Evolutionary conservation across 2,888 invertebrate genomes (phyloP).

Genomic region (Eupsilia transversa): DNA sequence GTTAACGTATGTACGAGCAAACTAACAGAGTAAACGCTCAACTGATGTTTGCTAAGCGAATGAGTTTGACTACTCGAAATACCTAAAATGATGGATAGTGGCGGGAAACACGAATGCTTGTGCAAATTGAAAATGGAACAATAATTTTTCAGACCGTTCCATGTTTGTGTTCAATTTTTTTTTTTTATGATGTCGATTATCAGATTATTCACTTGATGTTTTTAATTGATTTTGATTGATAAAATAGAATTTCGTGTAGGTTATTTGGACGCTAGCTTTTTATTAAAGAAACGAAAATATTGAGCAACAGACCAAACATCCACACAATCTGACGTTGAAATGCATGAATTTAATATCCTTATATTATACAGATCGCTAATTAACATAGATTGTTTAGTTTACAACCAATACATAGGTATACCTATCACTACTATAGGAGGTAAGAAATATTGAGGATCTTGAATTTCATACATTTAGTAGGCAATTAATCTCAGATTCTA

Average conservation of each 20-base stretch:
- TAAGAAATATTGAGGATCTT: constrained; percentile 17
- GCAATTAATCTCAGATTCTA: constrained; percentile 21
- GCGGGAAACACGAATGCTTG: constrained; percentile 21
- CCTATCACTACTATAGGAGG: not conserved
- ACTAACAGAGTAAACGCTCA: constrained; percentile 39
- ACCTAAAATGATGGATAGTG: constrained; percentile 34
- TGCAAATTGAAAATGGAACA: constrained; percentile 19
- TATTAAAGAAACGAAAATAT: not conserved
- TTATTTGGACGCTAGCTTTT: not conserved
- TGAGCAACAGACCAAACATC: not conserved
- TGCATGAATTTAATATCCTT: not conserved
- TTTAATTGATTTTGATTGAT: not conserved
- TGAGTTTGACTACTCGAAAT: constrained; percentile 56
- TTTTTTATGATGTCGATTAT: not conserved
- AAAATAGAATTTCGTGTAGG: not conserved
- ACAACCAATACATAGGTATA: not conserved
- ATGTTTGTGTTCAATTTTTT: not conserved
- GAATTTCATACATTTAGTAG: constrained; percentile 2
- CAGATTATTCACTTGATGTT: not conserved
- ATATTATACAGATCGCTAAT: constrained; percentile 15
- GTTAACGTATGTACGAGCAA: constrained; percentile 44
- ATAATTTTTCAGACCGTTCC: not conserved
- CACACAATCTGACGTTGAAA: not conserved
- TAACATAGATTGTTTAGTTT: constrained; percentile 5
- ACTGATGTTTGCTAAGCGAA: constrained; percentile 60